phyloP scores from a whole-genome alignment of 2,888 invertebrate genomes.

The Cryptus viduatorius region DNA sequence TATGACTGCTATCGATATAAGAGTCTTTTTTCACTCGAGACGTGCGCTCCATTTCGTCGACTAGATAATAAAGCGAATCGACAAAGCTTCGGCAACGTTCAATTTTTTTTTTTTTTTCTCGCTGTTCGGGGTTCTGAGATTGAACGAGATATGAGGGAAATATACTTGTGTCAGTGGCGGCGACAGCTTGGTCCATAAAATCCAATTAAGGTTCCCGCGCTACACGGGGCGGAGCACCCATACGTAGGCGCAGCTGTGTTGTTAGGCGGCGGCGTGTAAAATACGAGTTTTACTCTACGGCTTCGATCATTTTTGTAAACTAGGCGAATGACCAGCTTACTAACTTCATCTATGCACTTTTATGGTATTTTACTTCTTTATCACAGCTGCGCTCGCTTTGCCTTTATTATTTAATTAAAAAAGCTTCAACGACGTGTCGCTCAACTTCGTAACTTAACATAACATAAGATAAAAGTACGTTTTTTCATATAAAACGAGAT shows the following conservation, averaged over 20 bases:
- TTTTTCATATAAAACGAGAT: not conserved
- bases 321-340: conserved; percentile 57
- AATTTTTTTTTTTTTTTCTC: conserved; percentile 8
- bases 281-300: conserved; percentile 48
- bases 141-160: conserved; percentile 6
- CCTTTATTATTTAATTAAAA: not conserved
- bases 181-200: conserved; percentile 67
- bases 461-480: no score
- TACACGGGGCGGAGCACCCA: conserved; percentile 54
- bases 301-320: conserved; percentile 68
- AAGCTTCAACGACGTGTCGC: not conserved
- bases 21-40: not conserved
- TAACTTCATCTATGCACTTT: conserved; percentile 57
- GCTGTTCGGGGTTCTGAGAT: not conserved
- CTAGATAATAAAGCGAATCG: conserved; percentile 1
- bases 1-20: not conserved
- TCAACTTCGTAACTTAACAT: not conserved
- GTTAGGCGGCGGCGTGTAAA: conserved; percentile 42
- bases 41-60: not conserved
- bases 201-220: conserved; percentile 64
- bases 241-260: conserved; percentile 43
- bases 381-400: not conserved
- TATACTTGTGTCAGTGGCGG: conserved; percentile 38
- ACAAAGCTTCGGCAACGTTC: not conserved
- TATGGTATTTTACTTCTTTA: conserved; percentile 39